Evolutionary conservation across 2,888 invertebrate genomes (phyloP).

Genomic region (Criorhina ranunculi): DNA sequence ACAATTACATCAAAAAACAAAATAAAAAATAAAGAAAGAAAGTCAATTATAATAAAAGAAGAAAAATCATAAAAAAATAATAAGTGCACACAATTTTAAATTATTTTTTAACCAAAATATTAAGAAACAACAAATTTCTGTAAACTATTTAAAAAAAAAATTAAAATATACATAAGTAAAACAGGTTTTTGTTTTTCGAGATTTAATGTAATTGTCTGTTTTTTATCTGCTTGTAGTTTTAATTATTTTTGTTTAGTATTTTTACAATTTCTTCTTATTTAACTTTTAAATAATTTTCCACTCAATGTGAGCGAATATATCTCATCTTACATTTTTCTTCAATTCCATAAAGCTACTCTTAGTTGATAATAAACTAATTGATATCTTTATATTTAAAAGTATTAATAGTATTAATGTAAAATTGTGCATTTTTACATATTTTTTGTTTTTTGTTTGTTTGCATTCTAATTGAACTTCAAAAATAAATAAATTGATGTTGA

Average conservation of each 20-base stretch:
- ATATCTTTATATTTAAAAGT: conserved; percentile 70
- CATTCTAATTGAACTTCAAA: conserved; percentile 52
- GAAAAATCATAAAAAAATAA: conserved; percentile 45
- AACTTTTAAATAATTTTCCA: conserved; percentile 74
- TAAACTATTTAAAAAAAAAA: conserved; percentile 19
- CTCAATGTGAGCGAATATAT: conserved; percentile 80
- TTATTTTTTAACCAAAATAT: conserved; percentile 19
- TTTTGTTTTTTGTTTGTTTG: conserved; percentile 47
- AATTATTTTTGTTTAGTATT: conserved; percentile 43
- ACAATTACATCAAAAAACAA: conserved; percentile 64
- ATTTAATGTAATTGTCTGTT: conserved; percentile 55
- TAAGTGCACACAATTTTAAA: conserved; percentile 12
- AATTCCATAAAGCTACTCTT: conserved; percentile 72
- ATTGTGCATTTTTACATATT: conserved; percentile 67
- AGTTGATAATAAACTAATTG: conserved; percentile 71
- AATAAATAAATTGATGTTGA: conserved; percentile 48
- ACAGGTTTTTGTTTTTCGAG: conserved; percentile 35
- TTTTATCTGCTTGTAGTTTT: conserved; percentile 55
- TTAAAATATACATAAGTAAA: conserved; percentile 4
- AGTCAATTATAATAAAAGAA: conserved; percentile 8
- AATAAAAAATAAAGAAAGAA: conserved; percentile 48
- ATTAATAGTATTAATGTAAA: conserved; percentile 60
- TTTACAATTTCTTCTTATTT: conserved; percentile 46
- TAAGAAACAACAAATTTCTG: conserved; percentile 20
- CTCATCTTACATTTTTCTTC: conserved; percentile 43